phyloP scores from a whole-genome alignment of 30 jellyfish, hydroid and myxozoan species.

The Aurelia sp. region DNA sequence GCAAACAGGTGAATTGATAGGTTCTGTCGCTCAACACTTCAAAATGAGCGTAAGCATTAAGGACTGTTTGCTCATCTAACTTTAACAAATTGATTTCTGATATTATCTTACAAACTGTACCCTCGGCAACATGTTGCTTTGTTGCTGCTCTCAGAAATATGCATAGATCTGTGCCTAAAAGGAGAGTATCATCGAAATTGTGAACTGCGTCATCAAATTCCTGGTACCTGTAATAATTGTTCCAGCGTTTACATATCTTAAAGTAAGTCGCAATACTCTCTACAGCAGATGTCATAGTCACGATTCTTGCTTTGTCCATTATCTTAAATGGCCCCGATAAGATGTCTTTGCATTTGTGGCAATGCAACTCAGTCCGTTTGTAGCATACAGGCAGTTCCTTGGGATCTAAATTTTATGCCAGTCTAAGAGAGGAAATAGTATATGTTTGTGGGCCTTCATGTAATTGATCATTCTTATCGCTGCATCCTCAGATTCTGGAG shows the following conservation, averaged over 20 bases:
- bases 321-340: no score
- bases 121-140: slow-evolving; percentile 15
- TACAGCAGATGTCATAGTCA: not conserved
- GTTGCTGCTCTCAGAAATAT: slow-evolving; percentile 10
- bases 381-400: slow-evolving; percentile 8
- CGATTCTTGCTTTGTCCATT: slow-evolving; percentile 17
- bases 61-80: slow-evolving; percentile 6
- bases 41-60: slow-evolving; percentile 32
- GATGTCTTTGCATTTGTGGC: slow-evolving; percentile 16
- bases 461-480: no score
- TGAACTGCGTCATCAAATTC: slow-evolving; percentile 46
- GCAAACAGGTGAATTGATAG: no score
- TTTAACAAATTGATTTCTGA: not conserved
- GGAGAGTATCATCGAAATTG: slow-evolving; percentile 42
- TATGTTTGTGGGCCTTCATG: no score
- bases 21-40: slow-evolving; percentile 43
- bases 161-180: slow-evolving; percentile 46
- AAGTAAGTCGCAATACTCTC: slow-evolving; percentile 25
- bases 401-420: not conserved
- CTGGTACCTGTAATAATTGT: no score
- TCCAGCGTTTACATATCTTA: not conserved
- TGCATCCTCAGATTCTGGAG: no score
- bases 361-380: slow-evolving; percentile 23
- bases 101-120: slow-evolving; percentile 5
- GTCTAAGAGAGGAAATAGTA: no score